Evolutionary conservation across 2,797 vertebrate species (phyloP).

Genomic region (Aphelocoma californica): DNA sequence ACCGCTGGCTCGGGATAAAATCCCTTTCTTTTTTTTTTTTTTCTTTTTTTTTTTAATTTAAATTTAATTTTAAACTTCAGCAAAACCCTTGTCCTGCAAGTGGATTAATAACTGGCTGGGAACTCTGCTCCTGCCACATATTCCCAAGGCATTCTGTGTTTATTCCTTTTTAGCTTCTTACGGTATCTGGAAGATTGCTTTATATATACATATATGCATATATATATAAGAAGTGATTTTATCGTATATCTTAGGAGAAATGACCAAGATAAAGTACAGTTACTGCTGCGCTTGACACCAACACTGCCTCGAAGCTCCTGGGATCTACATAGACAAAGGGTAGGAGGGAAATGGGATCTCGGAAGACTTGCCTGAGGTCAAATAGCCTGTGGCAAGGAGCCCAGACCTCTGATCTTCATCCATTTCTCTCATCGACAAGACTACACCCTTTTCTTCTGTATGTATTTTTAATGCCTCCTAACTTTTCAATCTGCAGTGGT

Average conservation of each 20-base stretch:
- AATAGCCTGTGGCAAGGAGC: neutral
- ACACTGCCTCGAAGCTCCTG: neutral
- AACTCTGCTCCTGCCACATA: neutral
- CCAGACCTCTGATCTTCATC: neutral
- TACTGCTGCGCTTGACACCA: neutral
- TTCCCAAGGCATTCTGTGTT: neutral
- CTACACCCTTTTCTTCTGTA: neutral
- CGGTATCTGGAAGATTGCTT: neutral
- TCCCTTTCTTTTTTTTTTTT: rapidly evolving
- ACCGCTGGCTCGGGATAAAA: neutral
- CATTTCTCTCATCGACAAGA: neutral
- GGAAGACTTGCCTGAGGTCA: neutral
- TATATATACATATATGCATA: neutral
- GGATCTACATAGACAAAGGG: neutral
- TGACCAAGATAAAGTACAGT: neutral
- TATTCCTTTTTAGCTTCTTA: neutral
- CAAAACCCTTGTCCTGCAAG: neutral
- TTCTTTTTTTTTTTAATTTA: rapidly evolving
- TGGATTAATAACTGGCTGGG: neutral
- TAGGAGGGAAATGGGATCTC: neutral
- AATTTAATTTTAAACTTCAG: conserved; percentile 13
- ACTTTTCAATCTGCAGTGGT: neutral
- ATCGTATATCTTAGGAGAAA: neutral
- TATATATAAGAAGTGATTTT: neutral
- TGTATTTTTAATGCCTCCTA: neutral